Evolutionary conservation across 2,797 vertebrate species (phyloP), one percentile per base, ranked within the genome.

Genomic region (Aeoliscus strigatus): DNA sequence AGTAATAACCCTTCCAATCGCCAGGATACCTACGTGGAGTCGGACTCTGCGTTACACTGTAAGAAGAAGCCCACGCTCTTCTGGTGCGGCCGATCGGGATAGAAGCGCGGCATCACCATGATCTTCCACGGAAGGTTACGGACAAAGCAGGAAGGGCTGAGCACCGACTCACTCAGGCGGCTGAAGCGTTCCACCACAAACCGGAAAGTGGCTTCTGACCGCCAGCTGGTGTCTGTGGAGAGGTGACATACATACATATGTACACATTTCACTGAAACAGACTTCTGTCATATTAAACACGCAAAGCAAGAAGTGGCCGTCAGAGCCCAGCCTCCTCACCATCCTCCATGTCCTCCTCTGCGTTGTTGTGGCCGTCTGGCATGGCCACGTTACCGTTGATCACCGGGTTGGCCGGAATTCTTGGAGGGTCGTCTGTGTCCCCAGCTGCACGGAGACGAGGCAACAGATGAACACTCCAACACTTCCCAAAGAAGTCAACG

Each of bases 71-170:
- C 96, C 30, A 99, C 94, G 0, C 96, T 98, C 85, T 99, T 99
- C 83, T 99, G 96, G 87, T 98, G 94, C 14, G 96, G 96, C 75
- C 96, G 89, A 86, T 98, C 96, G 0, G 96, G 94, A 76, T 99
- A 97, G 80, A 98, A 95, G 18, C 96, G 91, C 0, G 96, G 96
- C 96, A 98, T 99, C 72, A 99, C 96, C 96, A 99, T 99, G 62
- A 99, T 98, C 91, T 99, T 99, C 96, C 96, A 99, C 0, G 96
- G 96, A 51, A 99, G 90, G 78, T 99, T 99, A 50, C 96, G 89
- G 28, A 99, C 94, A 39, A 97, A 99, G 87, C 95, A 99, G 38
- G 96, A 93, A n/a, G 96, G 94, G 79, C 96, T 98, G 77, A 99
- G 93, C 60, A 99, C 94, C 5, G 95, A 98, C 83, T 99, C 96